These are phyloP conservation scores for Hecatera dysodea DNA, from an alignment of 2,888 invertebrate genomes.

Conservation along the genomic window DNA sequence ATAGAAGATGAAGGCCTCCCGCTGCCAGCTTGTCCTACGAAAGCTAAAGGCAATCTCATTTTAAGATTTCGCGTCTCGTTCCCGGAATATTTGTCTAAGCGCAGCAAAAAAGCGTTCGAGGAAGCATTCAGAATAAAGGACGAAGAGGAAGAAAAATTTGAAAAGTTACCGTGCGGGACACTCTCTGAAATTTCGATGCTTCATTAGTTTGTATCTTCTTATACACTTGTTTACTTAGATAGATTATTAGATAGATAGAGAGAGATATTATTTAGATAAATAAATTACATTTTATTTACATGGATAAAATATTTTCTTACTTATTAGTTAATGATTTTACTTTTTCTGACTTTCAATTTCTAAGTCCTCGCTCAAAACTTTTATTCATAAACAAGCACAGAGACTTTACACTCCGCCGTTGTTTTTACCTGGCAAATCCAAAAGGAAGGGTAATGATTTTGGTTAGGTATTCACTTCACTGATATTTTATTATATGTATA, in stretches of 20 bases:
- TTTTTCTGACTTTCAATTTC: background rate
- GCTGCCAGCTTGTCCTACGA: constrained; percentile 90
- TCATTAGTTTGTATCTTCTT: background rate
- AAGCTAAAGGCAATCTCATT: constrained; percentile 93
- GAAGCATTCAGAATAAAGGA: constrained; percentile 81
- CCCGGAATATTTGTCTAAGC: constrained; percentile 85
- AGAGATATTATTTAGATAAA: background rate
- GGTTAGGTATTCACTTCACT: too few relatives aligned
- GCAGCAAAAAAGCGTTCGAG: constrained; percentile 83
- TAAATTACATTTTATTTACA: background rate
- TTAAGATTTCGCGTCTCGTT: constrained; percentile 91
- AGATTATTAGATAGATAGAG: too few relatives aligned
- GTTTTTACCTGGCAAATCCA: too few relatives aligned
- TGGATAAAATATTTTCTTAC: background rate
- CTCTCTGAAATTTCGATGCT: constrained; percentile 60
- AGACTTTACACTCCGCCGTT: too few relatives aligned
- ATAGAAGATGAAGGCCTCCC: constrained; percentile 94
- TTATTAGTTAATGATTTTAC: background rate
- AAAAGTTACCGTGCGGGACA: constrained; percentile 81
- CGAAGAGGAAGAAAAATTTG: constrained; percentile 81
- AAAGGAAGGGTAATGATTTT: too few relatives aligned
- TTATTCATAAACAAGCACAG: too few relatives aligned
- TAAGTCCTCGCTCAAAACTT: background rate
- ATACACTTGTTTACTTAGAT: background rate
- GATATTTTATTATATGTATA: too few relatives aligned